Percentiles rank a stretch among this genome's conserved stretches.
These are phyloP conservation scores for Amblyopsis rosae DNA, from an alignment of 2,113 vertebrate genomes.

Conservation along the genomic window DNA sequence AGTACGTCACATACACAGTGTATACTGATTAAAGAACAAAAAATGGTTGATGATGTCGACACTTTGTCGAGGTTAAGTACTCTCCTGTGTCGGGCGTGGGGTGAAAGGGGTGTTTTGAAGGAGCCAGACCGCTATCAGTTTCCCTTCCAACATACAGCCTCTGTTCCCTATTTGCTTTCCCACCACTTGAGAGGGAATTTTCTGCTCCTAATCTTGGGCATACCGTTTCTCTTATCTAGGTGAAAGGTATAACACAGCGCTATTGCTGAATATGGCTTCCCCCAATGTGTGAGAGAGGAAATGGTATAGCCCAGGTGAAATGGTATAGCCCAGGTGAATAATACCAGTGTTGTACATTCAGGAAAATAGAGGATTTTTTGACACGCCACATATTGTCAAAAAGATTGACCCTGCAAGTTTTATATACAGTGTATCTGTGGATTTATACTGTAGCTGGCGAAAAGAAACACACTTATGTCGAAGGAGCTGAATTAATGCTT, in stretches of 20 bases:
- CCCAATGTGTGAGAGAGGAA: conserved; percentile 20
- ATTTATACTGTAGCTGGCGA: conserved; percentile 54
- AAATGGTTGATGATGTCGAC: conserved; percentile 6
- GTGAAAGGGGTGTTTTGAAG: conserved; percentile 18
- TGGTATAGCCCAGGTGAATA: conserved; percentile 36
- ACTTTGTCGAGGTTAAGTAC: conserved; percentile 41
- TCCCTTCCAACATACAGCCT: conserved; percentile 54
- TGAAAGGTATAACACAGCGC: conserved; percentile 61
- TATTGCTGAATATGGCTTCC: conserved; percentile 20
- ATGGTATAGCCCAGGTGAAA: conserved; percentile 2
- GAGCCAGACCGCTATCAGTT: conserved; percentile 60
- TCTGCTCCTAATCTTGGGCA: conserved; percentile 57
- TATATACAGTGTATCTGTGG: conserved; percentile 14
- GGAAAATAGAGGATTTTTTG: conserved; percentile 23
- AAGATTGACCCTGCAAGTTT: conserved; percentile 37
- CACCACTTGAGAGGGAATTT: conserved; percentile 65
- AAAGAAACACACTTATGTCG: conserved; percentile 47
- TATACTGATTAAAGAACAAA: too few relatives aligned
- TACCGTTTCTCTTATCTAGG: conserved; percentile 58
- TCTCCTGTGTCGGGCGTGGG: conserved; percentile 43
- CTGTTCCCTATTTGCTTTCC: conserved; percentile 57
- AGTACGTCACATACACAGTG: too few relatives aligned
- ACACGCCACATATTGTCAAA: conserved; percentile 43
- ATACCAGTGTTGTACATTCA: conserved; percentile 27
- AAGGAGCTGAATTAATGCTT: conserved; percentile 57